These are phyloP conservation scores for Eubasilissa regina DNA, from an alignment of 1,140 invertebrate genomes.

Conservation along the genomic window DNA sequence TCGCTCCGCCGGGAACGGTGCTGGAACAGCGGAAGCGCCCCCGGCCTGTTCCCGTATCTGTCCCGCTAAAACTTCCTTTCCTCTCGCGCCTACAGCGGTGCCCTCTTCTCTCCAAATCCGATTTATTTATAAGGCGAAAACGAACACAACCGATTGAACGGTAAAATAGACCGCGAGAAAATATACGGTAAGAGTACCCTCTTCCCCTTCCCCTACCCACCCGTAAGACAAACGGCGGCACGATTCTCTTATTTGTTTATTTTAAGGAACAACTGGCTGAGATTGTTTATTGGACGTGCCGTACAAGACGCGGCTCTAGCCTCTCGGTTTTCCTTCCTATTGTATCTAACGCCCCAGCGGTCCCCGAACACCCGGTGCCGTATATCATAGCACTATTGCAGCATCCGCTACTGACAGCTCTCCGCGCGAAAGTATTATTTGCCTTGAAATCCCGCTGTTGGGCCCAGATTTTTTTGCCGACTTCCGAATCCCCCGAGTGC, in stretches of 20 bases:
- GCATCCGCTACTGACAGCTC: slow-evolving; percentile 48
- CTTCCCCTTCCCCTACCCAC: background rate
- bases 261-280: slow-evolving; percentile 55
- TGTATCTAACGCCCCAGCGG: background rate
- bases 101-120: slow-evolving; percentile 2
- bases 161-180: slow-evolving; percentile 32
- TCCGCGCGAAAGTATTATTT: slow-evolving; percentile 49
- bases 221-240: slow-evolving; percentile 45
- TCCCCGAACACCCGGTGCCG: slow-evolving; percentile 25
- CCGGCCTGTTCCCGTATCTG: background rate
- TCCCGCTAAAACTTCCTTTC: background rate
- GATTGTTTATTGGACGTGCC: slow-evolving; percentile 57
- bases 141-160: slow-evolving; percentile 27
- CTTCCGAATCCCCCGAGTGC: slow-evolving; percentile 22
- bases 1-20: background rate
- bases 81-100: background rate
- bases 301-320: slow-evolving; percentile 44
- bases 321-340: slow-evolving; percentile 18
- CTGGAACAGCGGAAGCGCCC: background rate
- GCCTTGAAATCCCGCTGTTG: slow-evolving; percentile 40
- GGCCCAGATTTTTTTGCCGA: slow-evolving; percentile 26
- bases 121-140: slow-evolving; percentile 30
- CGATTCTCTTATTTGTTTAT: slow-evolving; percentile 56
- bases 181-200: slow-evolving; percentile 11
- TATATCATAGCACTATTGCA: slow-evolving; percentile 50